Base-by-base conservation (phyloP, 1,140 invertebrate species). In the Brachionus paranguensis region DNA sequence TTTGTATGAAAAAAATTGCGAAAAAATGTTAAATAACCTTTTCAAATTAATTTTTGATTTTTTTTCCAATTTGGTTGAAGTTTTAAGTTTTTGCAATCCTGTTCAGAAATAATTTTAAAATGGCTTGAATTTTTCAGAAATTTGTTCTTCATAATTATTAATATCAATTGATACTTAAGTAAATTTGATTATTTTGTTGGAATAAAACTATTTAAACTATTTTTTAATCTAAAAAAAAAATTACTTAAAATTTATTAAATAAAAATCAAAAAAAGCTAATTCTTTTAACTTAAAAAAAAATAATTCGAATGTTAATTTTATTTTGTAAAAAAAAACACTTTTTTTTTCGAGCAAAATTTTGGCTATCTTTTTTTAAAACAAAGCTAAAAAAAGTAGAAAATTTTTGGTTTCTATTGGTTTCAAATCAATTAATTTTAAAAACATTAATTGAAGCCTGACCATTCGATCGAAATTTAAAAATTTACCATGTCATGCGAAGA, bases 391-490 rank as follows among this genome's bases (percentile, higher is more conserved):
- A 27, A 8, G 17, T 20, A 20, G 20, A 60, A 60, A 8, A 60
- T 60, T 60, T 60, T 60, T 72, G 68, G 68, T 72, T 72, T 72
- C 68, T 72, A 72, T 72, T 72, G 68, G 68, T 72, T 72, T 72
- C 68, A 41, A 72, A 43, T 20, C 33, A 72, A 72, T 43, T 43
- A 72, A 41, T 72, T 43, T 20, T 20, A 17, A 4, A 72, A 41
- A 72, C n/a, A 43, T 72, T 43, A 72, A 41, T 72, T 43, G 17
- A 41, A 41, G 8, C 33, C 33, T 41, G 17, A 41, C 17, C 41
- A 43, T 41, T 43, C 29, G 8, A 41, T 72, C n/a, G 17, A 12
- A 43, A 43, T 47, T 47, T 12, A 43, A 41, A 43, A 72, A 72
- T 5, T 12, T 33, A 79, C 12, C 14, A 81, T 81, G 78, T 81